Evolutionary conservation across 2,797 vertebrate species (phyloP), one percentile per base, ranked within the genome.

Genomic region (Gallinago nigripennis): DNA sequence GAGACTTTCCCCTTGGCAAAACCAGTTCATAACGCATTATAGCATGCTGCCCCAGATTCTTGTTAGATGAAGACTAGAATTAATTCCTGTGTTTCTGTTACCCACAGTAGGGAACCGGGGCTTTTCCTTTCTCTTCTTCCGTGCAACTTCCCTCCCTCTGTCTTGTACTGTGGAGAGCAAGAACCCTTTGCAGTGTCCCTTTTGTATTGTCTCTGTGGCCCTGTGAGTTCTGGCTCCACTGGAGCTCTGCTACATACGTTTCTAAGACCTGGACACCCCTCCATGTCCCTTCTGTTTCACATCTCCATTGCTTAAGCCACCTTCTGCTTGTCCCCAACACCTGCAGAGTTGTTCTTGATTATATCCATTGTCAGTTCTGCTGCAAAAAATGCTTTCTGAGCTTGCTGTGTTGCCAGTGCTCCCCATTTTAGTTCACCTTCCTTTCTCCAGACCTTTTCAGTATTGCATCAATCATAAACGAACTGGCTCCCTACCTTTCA

Each of bases 271-370:
- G 19, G 17, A 11, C 3, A 1, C 35, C 23, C 20, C 5, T 66
- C 28, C 14, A 4, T 9, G 8, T 30, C 53, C 3, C 0, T 24
- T 5, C 1, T 19, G 3, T 35, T 85, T 65, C 18, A 39, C 16
- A 23, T 27, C 7, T 41, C 27, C 1, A 1, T 31, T 80, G 8
- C 28, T 72, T 73, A 46, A 88, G 12, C 2, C 8, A 21, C 13
- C 7, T 89, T 39, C 18, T 57, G 10, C n/a, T 81, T 37, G 6
- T 4, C 16, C 17, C 11, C 18, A 48, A 14, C 13, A 2, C 12
- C 37, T 72, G 50, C 6, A 3, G 16, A 41, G 27, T 6, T 24
- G 1, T 68, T 68, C 53, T 53, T 50, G 12, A 23, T 53, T 39
- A 50, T 23, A 27, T 1, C 11, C 1, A 0, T 23, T 39, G 18